These are phyloP conservation scores for Parnassius orleans DNA, from an alignment of 2,888 invertebrate species.

Conservation along the genomic window DNA sequence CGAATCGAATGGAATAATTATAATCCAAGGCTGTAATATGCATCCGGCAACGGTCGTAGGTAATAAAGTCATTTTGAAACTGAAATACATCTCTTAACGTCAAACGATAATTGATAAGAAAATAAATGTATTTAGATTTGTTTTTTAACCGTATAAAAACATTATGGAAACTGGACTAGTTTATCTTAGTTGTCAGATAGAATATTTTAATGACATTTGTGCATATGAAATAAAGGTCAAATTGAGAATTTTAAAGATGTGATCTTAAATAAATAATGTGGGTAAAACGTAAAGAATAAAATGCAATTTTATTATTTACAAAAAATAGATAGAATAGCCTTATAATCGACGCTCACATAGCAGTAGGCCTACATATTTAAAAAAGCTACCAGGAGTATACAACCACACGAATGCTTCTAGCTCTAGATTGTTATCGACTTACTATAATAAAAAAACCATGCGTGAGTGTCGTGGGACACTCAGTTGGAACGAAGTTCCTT, in stretches of 20 bases:
- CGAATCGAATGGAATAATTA: constrained; percentile 30
- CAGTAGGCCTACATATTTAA: no score
- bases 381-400: no score
- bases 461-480: no score
- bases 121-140: constrained; percentile 5
- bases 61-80: constrained; percentile 20
- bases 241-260: background rate
- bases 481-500: no score
- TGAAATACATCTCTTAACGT: constrained; percentile 8
- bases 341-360: no score
- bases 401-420: no score
- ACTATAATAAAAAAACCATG: no score
- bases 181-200: constrained; percentile 13
- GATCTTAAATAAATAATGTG: background rate
- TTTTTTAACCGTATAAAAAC: constrained; percentile 12
- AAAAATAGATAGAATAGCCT: no score
- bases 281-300: background rate
- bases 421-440: no score
- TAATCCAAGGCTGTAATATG: constrained; percentile 35
- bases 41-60: constrained; percentile 31
- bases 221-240: constrained; percentile 10
- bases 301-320: no score
- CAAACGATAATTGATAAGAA: background rate
- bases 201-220: constrained; percentile 8
- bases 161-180: constrained; percentile 6